These are phyloP conservation scores for Acinonyx jubatus DNA, from an alignment of 2,113 vertebrate genomes.

Conservation along the genomic window DNA sequence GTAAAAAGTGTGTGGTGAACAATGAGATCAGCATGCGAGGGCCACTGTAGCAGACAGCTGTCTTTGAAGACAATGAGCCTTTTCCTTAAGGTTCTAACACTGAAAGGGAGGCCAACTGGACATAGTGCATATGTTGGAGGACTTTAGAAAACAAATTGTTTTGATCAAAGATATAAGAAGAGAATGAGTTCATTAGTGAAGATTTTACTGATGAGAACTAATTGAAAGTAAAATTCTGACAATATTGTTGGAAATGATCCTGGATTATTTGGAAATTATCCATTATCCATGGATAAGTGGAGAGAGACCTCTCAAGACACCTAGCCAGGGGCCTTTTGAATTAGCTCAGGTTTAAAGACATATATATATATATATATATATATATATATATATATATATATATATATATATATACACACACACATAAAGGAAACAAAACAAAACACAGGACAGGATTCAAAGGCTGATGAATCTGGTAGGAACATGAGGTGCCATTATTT, in stretches of 20 bases:
- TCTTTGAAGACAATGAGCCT: background rate
- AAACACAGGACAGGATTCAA: background rate
- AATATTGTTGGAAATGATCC: background rate
- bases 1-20: background rate
- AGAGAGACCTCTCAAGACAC: background rate
- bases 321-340: background rate
- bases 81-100: background rate
- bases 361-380: background rate
- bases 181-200: background rate
- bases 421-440: background rate
- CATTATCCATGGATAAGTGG: background rate
- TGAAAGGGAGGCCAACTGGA: background rate
- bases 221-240: background rate
- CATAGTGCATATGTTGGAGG: background rate
- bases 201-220: background rate
- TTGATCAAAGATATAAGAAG: background rate
- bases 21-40: background rate
- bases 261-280: background rate
- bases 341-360: background rate
- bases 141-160: background rate
- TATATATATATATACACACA: background rate
- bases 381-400: background rate
- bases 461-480: background rate
- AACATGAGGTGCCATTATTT: background rate
- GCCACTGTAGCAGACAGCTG: background rate